Evolutionary conservation across 2,797 vertebrate species (phyloP).

Genomic region (Cryptoprocta ferox): DNA sequence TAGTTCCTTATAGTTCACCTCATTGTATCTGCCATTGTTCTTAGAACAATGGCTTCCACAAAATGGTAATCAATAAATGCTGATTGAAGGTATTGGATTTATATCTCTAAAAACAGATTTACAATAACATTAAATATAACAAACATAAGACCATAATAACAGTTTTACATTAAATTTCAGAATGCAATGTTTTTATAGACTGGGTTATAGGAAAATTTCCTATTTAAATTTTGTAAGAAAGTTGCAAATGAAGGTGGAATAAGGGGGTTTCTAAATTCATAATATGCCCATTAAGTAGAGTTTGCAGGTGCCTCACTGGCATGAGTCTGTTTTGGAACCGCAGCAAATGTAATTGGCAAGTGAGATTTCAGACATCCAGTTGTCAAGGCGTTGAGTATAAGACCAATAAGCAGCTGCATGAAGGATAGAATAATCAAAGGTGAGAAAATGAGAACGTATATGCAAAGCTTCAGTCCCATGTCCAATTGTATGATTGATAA

Average conservation of each 20-base stretch:
- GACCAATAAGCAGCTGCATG: slow-evolving; percentile 33
- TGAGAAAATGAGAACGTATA: slow-evolving; percentile 37
- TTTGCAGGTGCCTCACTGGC: background rate
- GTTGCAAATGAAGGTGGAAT: slow-evolving; percentile 20
- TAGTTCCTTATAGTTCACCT: background rate
- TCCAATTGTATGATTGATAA: background rate
- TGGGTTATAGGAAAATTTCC: background rate
- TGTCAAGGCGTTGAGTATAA: background rate
- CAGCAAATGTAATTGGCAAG: slow-evolving; percentile 56
- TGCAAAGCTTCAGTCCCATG: background rate
- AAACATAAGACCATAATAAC: background rate
- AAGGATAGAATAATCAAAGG: slow-evolving; percentile 31
- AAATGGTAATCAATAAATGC: background rate
- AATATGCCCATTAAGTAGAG: slow-evolving; percentile 1
- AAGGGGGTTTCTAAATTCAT: background rate
- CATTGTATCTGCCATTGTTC: background rate
- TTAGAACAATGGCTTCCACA: background rate
- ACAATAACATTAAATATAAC: background rate
- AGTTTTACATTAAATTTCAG: slow-evolving; percentile 10
- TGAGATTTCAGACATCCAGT: slow-evolving; percentile 2
- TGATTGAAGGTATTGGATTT: slow-evolving; percentile 15
- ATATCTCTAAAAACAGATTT: background rate
- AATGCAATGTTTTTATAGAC: background rate
- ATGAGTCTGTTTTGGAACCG: slow-evolving; percentile 32
- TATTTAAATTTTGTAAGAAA: slow-evolving; percentile 38